Evolutionary conservation across 2,888 invertebrate species (phyloP), one percentile per base, ranked within the genome.

Genomic region (Eupsilia transversa): DNA sequence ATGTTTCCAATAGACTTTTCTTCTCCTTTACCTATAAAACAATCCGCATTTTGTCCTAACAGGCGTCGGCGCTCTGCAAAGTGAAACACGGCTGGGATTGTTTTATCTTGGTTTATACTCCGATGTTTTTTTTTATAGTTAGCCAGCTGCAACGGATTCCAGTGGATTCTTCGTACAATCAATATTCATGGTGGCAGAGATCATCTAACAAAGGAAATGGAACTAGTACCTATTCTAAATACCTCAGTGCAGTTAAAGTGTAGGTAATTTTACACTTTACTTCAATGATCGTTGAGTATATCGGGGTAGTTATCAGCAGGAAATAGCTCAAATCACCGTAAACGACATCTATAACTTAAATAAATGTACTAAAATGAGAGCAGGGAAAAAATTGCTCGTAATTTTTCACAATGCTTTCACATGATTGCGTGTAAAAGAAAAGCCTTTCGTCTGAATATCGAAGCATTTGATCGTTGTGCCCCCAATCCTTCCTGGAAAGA

Each of bases 351-450:
- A 14, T 49, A 49, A 23, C 5, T 33, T 27, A 23, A 33, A 20
- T 54, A 27, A 59, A 30, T 57, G 0, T 41, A 33, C n/a, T 3
- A 54, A 46, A 54, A 49, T n/a, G 17, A 38, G n/a, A 27, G 10
- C 17, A 33, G 9, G 27, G 30, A 23, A 68, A 20, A n/a, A 49
- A 43, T 3, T 33, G 7, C 1, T 27, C 33, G n/a, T 30, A 27
- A 72, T 54, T 77, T 82, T 69, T 60, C 35, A 41, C 57, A 72
- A 70, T 46, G 61, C 56, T 74, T 71, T 74, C 38, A 68, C 68
- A 43, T 69, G 67, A 78, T 74, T 72, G 35, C 59, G 38, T 54
- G 41, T 38, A 43, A 71, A 64, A 67, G 49, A 43, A 79, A 68
- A 76, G 6, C 54, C 35, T 67, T 71, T 65, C 33, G 46, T 49